Evolutionary conservation across 1,140 invertebrate genomes (phyloP), one percentile per base, ranked within the genome.

Genomic region (Nylanderia fulva): DNA sequence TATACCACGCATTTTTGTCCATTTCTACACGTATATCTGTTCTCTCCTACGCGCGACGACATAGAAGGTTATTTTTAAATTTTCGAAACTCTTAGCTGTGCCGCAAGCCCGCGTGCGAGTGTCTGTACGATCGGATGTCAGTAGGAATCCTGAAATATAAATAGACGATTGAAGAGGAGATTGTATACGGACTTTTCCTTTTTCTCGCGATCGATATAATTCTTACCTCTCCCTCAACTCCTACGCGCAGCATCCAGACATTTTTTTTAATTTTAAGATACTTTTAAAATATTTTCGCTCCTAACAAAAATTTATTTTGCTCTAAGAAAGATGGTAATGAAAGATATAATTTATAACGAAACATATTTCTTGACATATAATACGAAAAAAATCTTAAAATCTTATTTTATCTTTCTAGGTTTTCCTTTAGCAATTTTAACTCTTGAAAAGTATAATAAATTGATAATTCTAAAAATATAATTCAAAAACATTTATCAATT

Each of bases 11-110:
- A 48, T 90, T 90, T 90, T 92, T 91, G 88, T 89, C 89, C 85
- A 92, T 92, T 92, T 93, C 86, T 92, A 92, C 88, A 91, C 86
- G 85, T 87, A 87, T 89, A 85, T 90, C 69, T 82, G 79, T 92
- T 92, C 86, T 89, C 82, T 89, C 90, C 86, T 89, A 77, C 88
- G n/a, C n/a, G n/a, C n/a, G 86, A 91, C 87, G 75, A 92, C 13
- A 45, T 93, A 92, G 87, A 90, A 90, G 64, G 88, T 93, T 92
- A 92, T 92, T 93, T 93, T 93, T 91, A 90, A 93, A 93, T 91
- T 86, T 86, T 89, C 68, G 83, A 91, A 88, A 89, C 90, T 90
- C 88, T 39, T 60, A 90, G 90, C 87, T 85, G 79, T 88, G 89
- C 86, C 75, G 86, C 89, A 66, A 77, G 91, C 88, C 91, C 89